Evolutionary conservation across 2,888 invertebrate genomes (phyloP).

Genomic region (Tenodera sinensis): DNA sequence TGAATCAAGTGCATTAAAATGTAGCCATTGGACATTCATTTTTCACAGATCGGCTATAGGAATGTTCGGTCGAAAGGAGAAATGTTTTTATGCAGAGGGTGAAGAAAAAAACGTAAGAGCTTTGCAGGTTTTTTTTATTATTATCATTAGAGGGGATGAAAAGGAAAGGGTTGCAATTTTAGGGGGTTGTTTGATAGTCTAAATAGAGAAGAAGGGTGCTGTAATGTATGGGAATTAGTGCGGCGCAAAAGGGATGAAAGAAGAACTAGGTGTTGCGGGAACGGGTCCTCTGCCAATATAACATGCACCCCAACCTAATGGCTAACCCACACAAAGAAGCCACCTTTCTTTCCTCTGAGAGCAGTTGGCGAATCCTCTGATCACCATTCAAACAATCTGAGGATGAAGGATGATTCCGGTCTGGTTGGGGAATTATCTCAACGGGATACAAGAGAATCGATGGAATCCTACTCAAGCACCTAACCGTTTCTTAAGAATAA

Average conservation of each 20-base stretch:
- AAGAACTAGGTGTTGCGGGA: background rate
- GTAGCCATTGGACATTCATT: background rate
- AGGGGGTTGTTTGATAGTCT: constrained; percentile 17
- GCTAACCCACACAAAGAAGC: background rate
- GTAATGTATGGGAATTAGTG: constrained; percentile 19
- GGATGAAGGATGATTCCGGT: background rate
- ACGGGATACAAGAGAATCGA: background rate
- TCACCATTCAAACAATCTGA: background rate
- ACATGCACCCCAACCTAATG: constrained; percentile 8
- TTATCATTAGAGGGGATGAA: background rate
- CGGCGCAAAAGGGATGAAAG: background rate
- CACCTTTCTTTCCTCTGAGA: background rate
- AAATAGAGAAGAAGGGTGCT: constrained; percentile 14
- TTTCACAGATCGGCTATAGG: background rate
- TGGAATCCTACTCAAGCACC: background rate
- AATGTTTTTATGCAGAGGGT: background rate
- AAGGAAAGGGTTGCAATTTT: constrained; percentile 14
- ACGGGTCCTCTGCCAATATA: background rate
- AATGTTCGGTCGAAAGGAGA: background rate
- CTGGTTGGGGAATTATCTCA: background rate
- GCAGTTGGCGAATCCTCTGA: background rate
- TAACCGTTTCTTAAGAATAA: background rate
- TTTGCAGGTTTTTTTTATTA: constrained; percentile 4
- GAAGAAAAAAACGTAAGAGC: background rate
- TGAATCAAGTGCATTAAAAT: background rate